Evolutionary conservation across 2,113 vertebrate genomes (phyloP).

Genomic region (Rhizomys pruinosus): DNA sequence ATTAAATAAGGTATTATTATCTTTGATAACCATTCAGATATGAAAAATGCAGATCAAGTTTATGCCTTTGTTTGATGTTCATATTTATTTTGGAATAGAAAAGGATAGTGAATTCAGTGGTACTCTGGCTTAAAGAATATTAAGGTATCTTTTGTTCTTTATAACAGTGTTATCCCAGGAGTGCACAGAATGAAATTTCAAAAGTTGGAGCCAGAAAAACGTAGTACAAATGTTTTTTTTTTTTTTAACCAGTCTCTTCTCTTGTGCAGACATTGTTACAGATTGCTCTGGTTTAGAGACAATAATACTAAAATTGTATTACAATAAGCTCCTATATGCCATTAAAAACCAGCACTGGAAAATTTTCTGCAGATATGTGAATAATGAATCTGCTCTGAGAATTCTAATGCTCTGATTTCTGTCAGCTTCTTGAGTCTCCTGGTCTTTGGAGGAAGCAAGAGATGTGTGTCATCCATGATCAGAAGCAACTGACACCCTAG

Average conservation of each 20-base stretch:
- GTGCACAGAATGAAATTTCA: background rate
- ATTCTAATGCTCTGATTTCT: background rate
- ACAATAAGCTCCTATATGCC: background rate
- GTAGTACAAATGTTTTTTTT: background rate
- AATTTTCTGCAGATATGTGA: background rate
- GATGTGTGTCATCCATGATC: background rate
- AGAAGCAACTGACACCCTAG: background rate
- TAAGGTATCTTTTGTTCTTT: background rate
- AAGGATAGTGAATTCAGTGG: background rate
- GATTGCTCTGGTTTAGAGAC: background rate
- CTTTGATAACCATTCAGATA: background rate
- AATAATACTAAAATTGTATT: background rate
- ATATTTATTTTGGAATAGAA: background rate
- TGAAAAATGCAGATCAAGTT: background rate
- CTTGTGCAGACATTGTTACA: background rate
- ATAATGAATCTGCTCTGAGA: background rate
- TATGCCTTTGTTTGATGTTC: background rate
- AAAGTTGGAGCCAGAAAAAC: background rate
- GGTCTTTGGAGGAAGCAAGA: background rate
- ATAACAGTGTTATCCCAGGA: background rate
- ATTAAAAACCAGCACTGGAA: background rate
- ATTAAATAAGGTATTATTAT: background rate
- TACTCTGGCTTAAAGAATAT: background rate
- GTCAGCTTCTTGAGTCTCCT: background rate
- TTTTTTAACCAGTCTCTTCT: background rate